Evolutionary conservation across 2,113 vertebrate species (phyloP).

Genomic region (Sialia sialis): DNA sequence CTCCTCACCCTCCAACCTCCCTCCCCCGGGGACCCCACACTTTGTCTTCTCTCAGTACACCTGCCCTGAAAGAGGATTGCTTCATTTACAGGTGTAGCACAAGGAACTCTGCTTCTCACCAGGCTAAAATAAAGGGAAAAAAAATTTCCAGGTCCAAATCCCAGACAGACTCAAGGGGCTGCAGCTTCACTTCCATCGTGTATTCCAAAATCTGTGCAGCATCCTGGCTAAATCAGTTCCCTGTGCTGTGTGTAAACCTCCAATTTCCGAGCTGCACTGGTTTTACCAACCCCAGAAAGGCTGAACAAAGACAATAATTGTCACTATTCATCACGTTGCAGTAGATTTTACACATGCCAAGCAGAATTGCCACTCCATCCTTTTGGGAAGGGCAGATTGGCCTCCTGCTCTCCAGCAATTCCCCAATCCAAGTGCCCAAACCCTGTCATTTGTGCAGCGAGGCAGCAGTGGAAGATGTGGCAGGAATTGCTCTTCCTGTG

Average conservation of each 20-base stretch:
- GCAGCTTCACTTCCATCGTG: not conserved
- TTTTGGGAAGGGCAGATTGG: not conserved
- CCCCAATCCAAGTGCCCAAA: not conserved
- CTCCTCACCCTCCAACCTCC: not conserved
- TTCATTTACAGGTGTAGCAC: not conserved
- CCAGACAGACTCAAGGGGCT: not conserved
- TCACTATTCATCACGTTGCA: accelerated
- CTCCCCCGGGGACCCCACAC: not conserved
- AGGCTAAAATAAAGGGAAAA: not conserved
- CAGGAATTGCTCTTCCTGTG: not conserved
- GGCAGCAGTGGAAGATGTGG: not conserved
- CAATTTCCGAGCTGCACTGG: not conserved
- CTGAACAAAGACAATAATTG: not conserved
- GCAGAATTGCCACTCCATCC: not conserved
- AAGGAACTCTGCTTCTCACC: not conserved
- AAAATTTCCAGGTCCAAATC: not conserved
- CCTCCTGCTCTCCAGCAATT: not conserved
- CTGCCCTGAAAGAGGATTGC: not conserved
- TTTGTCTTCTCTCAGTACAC: not conserved
- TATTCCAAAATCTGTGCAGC: not conserved
- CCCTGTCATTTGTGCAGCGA: not conserved
- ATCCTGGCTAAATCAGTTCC: not conserved
- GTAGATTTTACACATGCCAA: not conserved
- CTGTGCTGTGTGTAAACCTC: not conserved
- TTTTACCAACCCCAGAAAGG: not conserved